phyloP scores from a whole-genome alignment of 2,797 vertebrate species.

The Cottoperca gobio region DNA sequence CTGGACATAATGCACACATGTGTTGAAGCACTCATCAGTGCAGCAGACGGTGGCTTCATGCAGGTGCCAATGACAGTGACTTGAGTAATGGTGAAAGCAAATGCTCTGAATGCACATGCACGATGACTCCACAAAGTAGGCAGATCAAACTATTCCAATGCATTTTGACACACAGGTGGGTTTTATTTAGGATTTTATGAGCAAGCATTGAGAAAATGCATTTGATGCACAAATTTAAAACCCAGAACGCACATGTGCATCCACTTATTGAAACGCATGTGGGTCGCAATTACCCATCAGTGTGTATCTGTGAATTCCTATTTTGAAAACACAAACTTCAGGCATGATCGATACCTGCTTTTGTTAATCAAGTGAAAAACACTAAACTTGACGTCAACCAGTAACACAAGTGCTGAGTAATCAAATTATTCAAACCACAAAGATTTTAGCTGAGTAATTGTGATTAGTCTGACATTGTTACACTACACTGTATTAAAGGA shows the following conservation, averaged over 20 bases:
- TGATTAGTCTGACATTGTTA: background rate
- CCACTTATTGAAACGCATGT: background rate
- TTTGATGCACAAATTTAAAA: background rate
- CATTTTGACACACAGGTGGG: background rate
- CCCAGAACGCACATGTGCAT: background rate
- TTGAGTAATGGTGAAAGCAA: background rate
- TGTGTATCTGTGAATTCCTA: background rate
- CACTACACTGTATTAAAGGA: background rate
- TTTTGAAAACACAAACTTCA: background rate
- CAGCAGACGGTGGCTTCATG: slow-evolving; percentile 2
- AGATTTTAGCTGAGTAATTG: background rate
- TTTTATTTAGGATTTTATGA: background rate
- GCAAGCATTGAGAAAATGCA: background rate
- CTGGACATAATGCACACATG: background rate
- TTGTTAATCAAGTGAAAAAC: background rate
- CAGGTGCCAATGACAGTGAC: background rate
- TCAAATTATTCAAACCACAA: background rate
- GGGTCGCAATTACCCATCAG: background rate
- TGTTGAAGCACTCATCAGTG: slow-evolving; percentile 1
- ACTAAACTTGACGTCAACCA: background rate
- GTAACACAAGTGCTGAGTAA: background rate
- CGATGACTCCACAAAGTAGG: background rate
- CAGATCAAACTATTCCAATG: background rate
- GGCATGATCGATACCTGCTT: slow-evolving; percentile 2
- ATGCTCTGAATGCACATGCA: background rate